phyloP scores from a whole-genome alignment of 1,140 invertebrate species.

The Saccostrea echinata region DNA sequence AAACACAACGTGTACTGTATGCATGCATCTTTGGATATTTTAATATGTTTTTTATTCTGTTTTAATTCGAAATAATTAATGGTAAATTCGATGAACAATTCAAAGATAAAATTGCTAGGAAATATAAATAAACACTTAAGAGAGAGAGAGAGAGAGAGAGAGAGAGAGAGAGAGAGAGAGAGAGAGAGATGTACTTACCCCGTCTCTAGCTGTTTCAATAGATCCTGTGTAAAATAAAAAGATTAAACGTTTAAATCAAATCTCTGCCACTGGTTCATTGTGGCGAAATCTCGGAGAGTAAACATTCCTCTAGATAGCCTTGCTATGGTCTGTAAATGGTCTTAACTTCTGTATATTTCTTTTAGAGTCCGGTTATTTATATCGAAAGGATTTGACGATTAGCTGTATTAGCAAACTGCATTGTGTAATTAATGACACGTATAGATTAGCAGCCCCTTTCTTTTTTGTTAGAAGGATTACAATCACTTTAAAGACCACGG shows the following conservation, averaged over 20 bases:
- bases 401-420: background rate
- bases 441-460: no score
- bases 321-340: background rate
- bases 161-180: slow-evolving; percentile 30
- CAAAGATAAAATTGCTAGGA: background rate
- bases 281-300: background rate
- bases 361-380: background rate
- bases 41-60: background rate
- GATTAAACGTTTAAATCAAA: background rate
- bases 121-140: background rate
- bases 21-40: background rate
- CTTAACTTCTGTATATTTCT: background rate
- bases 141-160: slow-evolving; percentile 37
- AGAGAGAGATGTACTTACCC: background rate
- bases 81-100: background rate
- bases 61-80: no score
- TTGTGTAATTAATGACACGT: no score
- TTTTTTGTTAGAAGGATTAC: no score
- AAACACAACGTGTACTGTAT: background rate
- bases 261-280: background rate
- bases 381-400: background rate
- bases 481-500: no score
- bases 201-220: background rate
- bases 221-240: slow-evolving; percentile 17
- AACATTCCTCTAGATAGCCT: background rate